A percentile compares a stretch with the other conserved stretches of the same genome.
These are phyloP conservation scores for Coelopa pilipes DNA, from an alignment of 2,888 invertebrate species.

Conservation along the genomic window DNA sequence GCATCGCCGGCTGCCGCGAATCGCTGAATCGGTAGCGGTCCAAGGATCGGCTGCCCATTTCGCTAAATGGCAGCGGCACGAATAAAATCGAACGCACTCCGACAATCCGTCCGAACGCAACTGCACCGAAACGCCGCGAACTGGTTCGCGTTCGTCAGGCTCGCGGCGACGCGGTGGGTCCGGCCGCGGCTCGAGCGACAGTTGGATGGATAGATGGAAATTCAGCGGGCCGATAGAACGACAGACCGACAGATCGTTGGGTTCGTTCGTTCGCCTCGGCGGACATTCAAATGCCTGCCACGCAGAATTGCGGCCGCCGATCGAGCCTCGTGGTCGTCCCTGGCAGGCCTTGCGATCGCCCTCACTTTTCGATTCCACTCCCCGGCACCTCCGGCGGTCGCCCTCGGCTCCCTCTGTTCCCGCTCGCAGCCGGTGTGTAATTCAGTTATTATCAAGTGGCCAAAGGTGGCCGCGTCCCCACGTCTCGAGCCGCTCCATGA, in stretches of 20 bases:
- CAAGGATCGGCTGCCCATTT: constrained; percentile 2
- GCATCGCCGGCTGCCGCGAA: background rate
- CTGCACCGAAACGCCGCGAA: background rate
- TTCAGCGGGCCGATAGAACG: no score
- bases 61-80: constrained; percentile 6
- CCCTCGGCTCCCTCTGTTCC: background rate
- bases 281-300: constrained; percentile 45
- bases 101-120: background rate
- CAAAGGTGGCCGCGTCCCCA: background rate
- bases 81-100: background rate
- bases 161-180: constrained; percentile 10
- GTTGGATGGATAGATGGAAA: constrained; percentile 4
- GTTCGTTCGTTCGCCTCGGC: constrained; percentile 38
- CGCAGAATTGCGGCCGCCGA: background rate
- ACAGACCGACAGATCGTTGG: constrained; percentile 44
- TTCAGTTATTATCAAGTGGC: constrained; percentile 13
- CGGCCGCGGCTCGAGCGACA: constrained; percentile 4
- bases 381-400: no score
- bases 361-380: no score
- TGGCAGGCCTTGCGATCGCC: no score
- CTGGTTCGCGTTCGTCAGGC: constrained; percentile 4
- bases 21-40: no score
- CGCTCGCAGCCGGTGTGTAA: background rate
- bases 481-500: background rate
- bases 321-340: no score